Evolutionary conservation across 2,888 invertebrate species (phyloP), one percentile per base, ranked within the genome.

Genomic region (Hypolimnas misippus): DNA sequence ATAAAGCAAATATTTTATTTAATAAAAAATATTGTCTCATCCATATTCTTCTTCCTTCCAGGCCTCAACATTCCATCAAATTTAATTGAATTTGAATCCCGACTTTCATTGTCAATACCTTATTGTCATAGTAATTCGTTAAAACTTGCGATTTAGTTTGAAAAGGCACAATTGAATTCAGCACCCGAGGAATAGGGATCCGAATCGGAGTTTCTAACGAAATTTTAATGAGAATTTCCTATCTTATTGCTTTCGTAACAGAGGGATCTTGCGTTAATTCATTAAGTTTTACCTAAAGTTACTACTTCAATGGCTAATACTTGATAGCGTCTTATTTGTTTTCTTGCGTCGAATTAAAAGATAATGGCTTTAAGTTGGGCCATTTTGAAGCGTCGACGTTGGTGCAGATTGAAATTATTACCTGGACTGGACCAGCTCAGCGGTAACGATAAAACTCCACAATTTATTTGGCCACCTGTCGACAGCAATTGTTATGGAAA

Each of bases 161-260:
- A 85, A 87, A 88, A 87, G 86, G 78, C 78, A 73, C 81, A 82
- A 84, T 86, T 86, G 84, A 56, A 62, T 52, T 50, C 31, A 44
- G 62, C 51, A 38, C n/a, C 80, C 83, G 66, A 69, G 69, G 66
- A 73, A 73, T 70, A 68, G 82, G 81, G 83, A 77, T 83, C 80
- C 78, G 77, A 81, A 64, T 66, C 50, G 58, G 60, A 68, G 79
- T 83, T 82, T 77, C 52, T 59, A 77, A 77, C 80, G 77, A 88
- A 84, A 89, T 88, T 89, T 89, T 87, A 89, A 90, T 89, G 87
- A 90, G 87, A 87, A 88, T 79, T 88, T 88, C 87, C 87, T 85
- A 86, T 87, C 86, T 86, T 80, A 81, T 81, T 79, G 84, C 83
- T 84, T 84, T 82, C 77, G 81, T 81, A 83, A 83, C 82, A 81